phyloP scores from a whole-genome alignment of 2,888 invertebrate species.

The Drosophila pseudotalamancana region DNA sequence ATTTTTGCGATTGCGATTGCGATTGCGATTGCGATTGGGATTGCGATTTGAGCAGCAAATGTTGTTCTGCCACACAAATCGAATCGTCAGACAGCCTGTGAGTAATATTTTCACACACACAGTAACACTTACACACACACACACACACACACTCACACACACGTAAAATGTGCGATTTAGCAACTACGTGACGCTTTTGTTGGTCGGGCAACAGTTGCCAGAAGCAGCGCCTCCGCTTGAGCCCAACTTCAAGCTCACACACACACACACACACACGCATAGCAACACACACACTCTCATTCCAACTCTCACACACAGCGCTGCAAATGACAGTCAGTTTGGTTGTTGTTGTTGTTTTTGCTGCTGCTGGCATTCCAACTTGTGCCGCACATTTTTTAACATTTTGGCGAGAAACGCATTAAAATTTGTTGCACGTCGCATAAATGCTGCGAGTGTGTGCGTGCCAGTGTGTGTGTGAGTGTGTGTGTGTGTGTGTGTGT shows the following conservation, averaged over 20 bases:
- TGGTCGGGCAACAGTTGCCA: conserved; percentile 73
- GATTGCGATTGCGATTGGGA: too few relatives aligned
- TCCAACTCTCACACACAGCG: conserved; percentile 17
- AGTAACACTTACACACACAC: conserved; percentile 1
- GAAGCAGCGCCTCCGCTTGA: conserved; percentile 35
- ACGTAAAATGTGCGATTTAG: conserved; percentile 74
- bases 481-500: conserved; percentile 12
- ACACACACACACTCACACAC: conserved; percentile 15
- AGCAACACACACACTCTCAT: conserved; percentile 3
- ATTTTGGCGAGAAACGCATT: conserved; percentile 77
- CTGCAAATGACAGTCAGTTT: conserved; percentile 56
- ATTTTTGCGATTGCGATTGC: conserved; percentile 22
- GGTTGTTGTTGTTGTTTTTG: conserved; percentile 29
- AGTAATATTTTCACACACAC: conserved; percentile 58
- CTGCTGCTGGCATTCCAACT: conserved; percentile 65
- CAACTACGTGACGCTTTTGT: conserved; percentile 75
- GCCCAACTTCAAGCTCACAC: conserved; percentile 31
- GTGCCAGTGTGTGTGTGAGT: conserved; percentile 10
- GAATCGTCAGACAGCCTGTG: conserved; percentile 27
- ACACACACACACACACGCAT: conserved; percentile 17
- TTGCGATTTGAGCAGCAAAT: conserved; percentile 25
- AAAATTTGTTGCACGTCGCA: conserved; percentile 81
- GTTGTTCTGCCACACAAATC: conserved; percentile 29
- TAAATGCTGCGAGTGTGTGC: conserved; percentile 61
- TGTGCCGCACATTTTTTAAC: conserved; percentile 78